A percentile compares a stretch with the other conserved stretches of the same genome.
These are phyloP conservation scores for Rhagonycha fulva DNA, from an alignment of 2,888 invertebrate genomes.

Conservation along the genomic window DNA sequence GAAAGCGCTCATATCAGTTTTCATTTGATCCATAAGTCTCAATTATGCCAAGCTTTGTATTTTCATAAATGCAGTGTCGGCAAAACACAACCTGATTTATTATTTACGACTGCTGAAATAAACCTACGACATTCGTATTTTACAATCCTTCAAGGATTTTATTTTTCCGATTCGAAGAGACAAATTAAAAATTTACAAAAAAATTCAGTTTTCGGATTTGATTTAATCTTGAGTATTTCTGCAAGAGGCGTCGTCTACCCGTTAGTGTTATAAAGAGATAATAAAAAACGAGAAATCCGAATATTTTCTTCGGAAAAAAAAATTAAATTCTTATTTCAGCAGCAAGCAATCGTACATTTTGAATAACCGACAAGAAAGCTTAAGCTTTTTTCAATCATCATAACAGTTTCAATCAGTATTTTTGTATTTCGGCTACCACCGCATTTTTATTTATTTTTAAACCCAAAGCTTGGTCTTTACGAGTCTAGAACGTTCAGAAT, in stretches of 20 bases:
- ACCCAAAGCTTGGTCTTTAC: background rate
- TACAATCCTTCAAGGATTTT: slow-evolving; percentile 6
- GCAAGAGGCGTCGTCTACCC: background rate
- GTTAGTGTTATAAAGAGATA: background rate
- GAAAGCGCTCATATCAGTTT: slow-evolving; percentile 6
- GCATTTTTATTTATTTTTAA: background rate
- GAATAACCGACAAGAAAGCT: background rate
- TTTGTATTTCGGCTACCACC: background rate
- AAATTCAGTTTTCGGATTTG: background rate
- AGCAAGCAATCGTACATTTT: slow-evolving; percentile 9
- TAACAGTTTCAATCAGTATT: background rate
- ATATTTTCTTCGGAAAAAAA: background rate
- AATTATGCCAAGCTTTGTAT: slow-evolving; percentile 14
- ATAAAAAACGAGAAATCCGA: background rate
- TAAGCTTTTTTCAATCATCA: slow-evolving; percentile 11
- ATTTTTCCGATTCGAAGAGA: background rate
- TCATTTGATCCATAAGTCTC: slow-evolving; percentile 13
- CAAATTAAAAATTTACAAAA: background rate
- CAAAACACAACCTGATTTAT: slow-evolving; percentile 8
- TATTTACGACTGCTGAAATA: slow-evolving; percentile 5
- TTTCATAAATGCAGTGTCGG: slow-evolving; percentile 8
- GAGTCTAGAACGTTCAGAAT: background rate
- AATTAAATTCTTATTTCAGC: slow-evolving; percentile 16
- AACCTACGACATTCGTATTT: slow-evolving; percentile 1
- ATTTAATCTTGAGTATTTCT: background rate